Evolutionary conservation across 1,140 invertebrate species (phyloP).

Genomic region (Platyscapa corneri): DNA sequence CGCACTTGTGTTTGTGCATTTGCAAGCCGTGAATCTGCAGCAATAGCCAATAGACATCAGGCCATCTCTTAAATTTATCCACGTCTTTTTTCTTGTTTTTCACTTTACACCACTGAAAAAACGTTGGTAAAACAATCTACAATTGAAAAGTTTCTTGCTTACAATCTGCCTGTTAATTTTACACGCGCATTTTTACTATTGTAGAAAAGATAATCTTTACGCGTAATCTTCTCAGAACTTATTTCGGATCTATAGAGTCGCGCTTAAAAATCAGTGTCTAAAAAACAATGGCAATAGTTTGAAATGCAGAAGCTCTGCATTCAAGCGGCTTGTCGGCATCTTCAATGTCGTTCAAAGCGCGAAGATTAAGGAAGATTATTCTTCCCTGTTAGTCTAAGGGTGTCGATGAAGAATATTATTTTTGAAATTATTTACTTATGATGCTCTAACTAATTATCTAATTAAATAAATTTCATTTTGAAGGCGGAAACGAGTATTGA

Average conservation of each 20-base stretch:
- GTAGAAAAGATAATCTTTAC: not conserved
- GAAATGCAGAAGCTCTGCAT: not conserved
- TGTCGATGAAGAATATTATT: not conserved
- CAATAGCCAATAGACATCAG: too few relatives aligned
- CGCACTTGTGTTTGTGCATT: too few relatives aligned
- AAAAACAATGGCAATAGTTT: not conserved
- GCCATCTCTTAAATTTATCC: not conserved
- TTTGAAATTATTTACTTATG: conserved; percentile 10
- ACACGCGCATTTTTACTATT: not conserved
- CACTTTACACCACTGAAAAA: not conserved
- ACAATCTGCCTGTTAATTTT: not conserved
- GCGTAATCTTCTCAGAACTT: not conserved
- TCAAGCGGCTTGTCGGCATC: not conserved
- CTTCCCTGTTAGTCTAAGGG: not conserved
- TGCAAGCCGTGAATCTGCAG: too few relatives aligned
- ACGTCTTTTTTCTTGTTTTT: conserved; percentile 21
- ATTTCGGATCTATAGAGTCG: not conserved
- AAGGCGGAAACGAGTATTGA: not conserved
- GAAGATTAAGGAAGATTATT: not conserved
- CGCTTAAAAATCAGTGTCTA: not conserved
- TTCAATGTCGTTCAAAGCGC: not conserved
- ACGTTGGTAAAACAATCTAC: not conserved
- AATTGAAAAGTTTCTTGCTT: conserved; percentile 5
- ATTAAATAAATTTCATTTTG: conserved; percentile 24
- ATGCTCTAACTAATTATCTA: not conserved